Evolutionary conservation across 2,888 invertebrate genomes (phyloP), one percentile per base, ranked within the genome.

Genomic region (Trachelus stipa): DNA sequence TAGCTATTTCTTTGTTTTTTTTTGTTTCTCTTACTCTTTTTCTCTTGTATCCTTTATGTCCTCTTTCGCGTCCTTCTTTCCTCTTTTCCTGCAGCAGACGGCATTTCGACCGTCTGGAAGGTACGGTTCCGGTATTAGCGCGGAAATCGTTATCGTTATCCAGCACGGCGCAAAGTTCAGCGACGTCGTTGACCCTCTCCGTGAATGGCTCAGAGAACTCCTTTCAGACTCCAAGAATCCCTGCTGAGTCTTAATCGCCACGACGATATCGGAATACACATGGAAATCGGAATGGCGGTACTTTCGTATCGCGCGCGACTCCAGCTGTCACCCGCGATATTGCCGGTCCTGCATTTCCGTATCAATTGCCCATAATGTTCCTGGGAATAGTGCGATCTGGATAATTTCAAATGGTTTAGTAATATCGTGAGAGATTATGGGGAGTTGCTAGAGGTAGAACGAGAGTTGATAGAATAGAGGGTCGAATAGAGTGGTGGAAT

Each of bases 1-100:
- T 75, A 73, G 68, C 73, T 73, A 76, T 73, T 34, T 68, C 69
- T 23, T 68, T 15, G 31, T 56, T 69, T 56, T 73, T 75, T 74
- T 71, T 9, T 9, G 0, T 34, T 11, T 34, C 34, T 34, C 37
- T 56, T 34, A 35, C 74, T 37, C 71, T 56, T 30, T 68, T 56
- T 75, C 69, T 79, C 71, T 78, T 78, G 76, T 73, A 35, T 73
- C 77, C 78, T 34, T 40, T 56, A 73, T 73, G 74, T 74, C 73
- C 68, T 73, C 77, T 75, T 76, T 76, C 78, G 80, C 68, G 31
- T 40, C 68, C 35, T 69, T 56, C 76, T 71, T 76, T 74, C 30
- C 69, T 40, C 40, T 68, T 34, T 74, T 71, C 69, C n/a, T 73
- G 31, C 71, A 34, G 30, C 15, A 23, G 30, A 30, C 23, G 71